Base-by-base conservation (phyloP, 2,113 vertebrate species). In the Illadopsis cleaveri region DNA sequence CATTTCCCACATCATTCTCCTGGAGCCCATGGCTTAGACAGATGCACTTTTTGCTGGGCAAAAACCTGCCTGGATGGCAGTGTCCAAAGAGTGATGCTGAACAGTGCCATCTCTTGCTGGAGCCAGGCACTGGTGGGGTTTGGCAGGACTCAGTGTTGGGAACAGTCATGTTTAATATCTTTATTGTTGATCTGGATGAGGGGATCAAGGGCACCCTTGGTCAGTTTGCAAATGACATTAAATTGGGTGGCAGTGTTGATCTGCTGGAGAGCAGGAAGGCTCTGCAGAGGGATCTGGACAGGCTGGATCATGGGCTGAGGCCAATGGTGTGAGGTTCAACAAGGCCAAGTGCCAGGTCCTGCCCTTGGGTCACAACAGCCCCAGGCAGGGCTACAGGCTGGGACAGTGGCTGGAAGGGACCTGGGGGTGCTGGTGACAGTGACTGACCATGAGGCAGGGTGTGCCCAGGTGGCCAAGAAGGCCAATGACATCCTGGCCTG, bases 311-410 rank as follows among this genome's bases (percentile, higher is more conserved):
- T 58, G 44, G n/a, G 11, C 25, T 42, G 31, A 50, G 44, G 62
- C 37, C 18, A 5, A 0, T 4, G 7, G 17, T 3, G 11, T 16
- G 44, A 77, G 14, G 11, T 33, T 51, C 44, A 51, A 37, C 38
- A 44, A 68, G 62, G 8, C 4, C 17, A 2, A 37, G 17, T 2
- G 14, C 31, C 0, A 0, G 5, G 31, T 37, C 37, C n/a, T 25
- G 11, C 42, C 5, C 2, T 37, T 44, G 21, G 11, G 7, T 51
- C 14, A 37, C 27, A 48, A 14, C 50, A 77, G 2, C 21, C 18
- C 18, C 53, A 77, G 28, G 37, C 22, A 51, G 45, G 0, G 4
- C 37, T 64, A 44, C 38, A 51, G 72, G 25, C 37, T 86, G 61
- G 44, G 44, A 0, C 37, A 37, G 33, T 2, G 54, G 17, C 37